Percentiles rank a stretch among this genome's conserved stretches.
phyloP scores from a whole-genome alignment of 2,888 invertebrate genomes.

The Drosophila kanekoi region DNA sequence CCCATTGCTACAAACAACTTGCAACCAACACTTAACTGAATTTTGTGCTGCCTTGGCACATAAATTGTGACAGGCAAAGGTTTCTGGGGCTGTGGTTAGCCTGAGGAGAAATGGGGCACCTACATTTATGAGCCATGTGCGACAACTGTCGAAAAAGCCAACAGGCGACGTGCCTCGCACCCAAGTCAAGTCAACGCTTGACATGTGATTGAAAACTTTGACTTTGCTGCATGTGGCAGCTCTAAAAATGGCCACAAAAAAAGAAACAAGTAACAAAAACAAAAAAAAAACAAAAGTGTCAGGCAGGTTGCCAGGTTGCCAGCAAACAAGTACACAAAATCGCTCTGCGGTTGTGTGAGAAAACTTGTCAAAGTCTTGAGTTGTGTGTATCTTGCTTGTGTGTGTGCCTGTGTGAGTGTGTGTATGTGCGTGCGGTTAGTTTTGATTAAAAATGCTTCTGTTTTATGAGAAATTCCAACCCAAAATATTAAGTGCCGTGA shows the following conservation, averaged over 20 bases:
- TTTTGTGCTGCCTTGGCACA: conserved; percentile 30
- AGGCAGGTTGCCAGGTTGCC: conserved; percentile 22
- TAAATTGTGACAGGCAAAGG: conserved; percentile 70
- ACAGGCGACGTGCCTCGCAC: conserved; percentile 56
- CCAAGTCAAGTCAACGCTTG: conserved; percentile 73
- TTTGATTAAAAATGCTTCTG: conserved; percentile 70
- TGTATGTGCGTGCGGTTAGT: conserved; percentile 37
- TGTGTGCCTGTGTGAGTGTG: conserved; percentile 1
- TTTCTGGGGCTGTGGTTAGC: conserved; percentile 63
- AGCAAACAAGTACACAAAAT: conserved; percentile 41
- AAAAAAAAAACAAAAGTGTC: conserved; percentile 18
- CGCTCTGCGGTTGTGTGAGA: conserved; percentile 47
- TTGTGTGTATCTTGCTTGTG: conserved; percentile 14
- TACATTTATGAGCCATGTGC: conserved; percentile 80
- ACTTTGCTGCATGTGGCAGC: conserved; percentile 74
- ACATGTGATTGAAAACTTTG: conserved; percentile 82
- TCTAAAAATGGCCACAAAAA: conserved; percentile 26
- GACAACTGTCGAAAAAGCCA: conserved; percentile 76
- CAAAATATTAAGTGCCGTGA: conserved; percentile 13
- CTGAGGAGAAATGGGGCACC: conserved; percentile 23
- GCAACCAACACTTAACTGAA: conserved; percentile 5
- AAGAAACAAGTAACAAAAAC: conserved; percentile 7
- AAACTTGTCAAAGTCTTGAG: conserved; percentile 56
- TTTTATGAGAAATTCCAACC: conserved; percentile 65
- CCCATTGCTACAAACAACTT: conserved; percentile 10